Conservation (phyloP, 2,888 invertebrate species). For the Drosophila maculinotata region DNA sequence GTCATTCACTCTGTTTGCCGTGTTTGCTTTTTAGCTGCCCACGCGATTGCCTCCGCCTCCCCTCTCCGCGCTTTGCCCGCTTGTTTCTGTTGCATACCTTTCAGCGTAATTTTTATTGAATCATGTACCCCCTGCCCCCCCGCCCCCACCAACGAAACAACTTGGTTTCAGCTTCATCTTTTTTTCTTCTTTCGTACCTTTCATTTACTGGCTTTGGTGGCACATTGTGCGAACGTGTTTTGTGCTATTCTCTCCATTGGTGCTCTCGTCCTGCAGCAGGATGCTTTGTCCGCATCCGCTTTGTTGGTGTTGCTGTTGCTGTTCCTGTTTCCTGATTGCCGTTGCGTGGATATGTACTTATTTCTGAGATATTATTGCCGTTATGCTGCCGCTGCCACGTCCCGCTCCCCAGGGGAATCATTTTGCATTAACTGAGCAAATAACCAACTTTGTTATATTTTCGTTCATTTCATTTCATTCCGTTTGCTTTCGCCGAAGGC, state of each 20-base stretch:
- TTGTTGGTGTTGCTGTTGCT: constrained; percentile 21
- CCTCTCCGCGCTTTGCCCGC: constrained; percentile 7
- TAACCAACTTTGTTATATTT: constrained; percentile 80
- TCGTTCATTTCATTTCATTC: constrained; percentile 75
- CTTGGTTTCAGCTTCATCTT: constrained; percentile 26
- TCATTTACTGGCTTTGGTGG: constrained; percentile 45
- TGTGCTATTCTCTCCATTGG: constrained; percentile 30
- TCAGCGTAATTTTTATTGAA: constrained; percentile 79
- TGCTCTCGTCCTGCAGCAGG: constrained; percentile 7
- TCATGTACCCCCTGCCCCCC: constrained; percentile 71
- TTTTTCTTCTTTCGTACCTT: constrained; percentile 33
- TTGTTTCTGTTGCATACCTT: constrained; percentile 70
- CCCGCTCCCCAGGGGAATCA: constrained; percentile 70
- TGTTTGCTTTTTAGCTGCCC: constrained; percentile 47
- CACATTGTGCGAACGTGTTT: constrained; percentile 50
- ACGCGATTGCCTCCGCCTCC: neutral
- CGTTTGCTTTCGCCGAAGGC: constrained; percentile 58
- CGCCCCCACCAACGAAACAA: too few relatives aligned
- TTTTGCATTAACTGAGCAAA: constrained; percentile 81
- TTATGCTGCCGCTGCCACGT: constrained; percentile 35
- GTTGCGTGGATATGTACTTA: constrained; percentile 33
- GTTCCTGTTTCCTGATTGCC: constrained; percentile 23
- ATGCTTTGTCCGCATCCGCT: constrained; percentile 24
- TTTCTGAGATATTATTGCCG: constrained; percentile 60
- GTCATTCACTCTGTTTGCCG: constrained; percentile 46